Evolutionary conservation across 37 sponge, comb jelly and placozoan species (phyloP).

Genomic region (Oscarella lobularis): DNA sequence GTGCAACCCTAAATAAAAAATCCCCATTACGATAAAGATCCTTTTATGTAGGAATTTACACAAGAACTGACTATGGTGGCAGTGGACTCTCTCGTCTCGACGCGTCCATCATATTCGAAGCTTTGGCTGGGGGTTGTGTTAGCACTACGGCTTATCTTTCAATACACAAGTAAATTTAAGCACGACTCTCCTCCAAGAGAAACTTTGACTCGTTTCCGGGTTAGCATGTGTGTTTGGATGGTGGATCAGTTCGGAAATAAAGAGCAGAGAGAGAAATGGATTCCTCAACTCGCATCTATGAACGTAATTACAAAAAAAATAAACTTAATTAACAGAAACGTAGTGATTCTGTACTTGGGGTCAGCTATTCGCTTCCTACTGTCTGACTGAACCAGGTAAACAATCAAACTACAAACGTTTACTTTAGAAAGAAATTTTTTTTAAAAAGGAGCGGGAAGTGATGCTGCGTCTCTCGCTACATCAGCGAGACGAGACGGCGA

Average conservation of each 20-base stretch:
- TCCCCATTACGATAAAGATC: not conserved
- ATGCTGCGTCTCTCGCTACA: conserved; percentile 69
- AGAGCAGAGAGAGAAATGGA: conserved; percentile 25
- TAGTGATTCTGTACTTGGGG: not conserved
- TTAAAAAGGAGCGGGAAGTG: conserved; percentile 65
- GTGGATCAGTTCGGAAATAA: conserved; percentile 73
- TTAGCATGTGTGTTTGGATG: conserved; percentile 93
- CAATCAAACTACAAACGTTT: no score
- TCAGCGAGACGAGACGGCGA: conserved; percentile 50
- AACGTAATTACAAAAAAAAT: conserved; percentile 19
- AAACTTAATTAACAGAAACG: no score
- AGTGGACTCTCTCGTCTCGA: conserved; percentile 64
- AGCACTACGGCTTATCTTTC: conserved; percentile 92
- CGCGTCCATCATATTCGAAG: conserved; percentile 84
- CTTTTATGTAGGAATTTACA: not conserved
- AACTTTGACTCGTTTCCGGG: not conserved
- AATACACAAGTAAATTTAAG: conserved; percentile 71
- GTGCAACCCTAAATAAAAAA: conserved; percentile 11
- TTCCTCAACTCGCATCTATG: conserved; percentile 65
- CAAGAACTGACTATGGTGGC: conserved; percentile 1
- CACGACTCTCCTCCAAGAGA: not conserved
- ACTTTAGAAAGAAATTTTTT: no score
- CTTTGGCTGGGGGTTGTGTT: conserved; percentile 87
- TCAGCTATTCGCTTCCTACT: conserved; percentile 68
- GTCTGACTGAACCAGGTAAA: conserved; percentile 81